phyloP scores from a whole-genome alignment of 2,888 invertebrate genomes.

The Tuta absoluta region DNA sequence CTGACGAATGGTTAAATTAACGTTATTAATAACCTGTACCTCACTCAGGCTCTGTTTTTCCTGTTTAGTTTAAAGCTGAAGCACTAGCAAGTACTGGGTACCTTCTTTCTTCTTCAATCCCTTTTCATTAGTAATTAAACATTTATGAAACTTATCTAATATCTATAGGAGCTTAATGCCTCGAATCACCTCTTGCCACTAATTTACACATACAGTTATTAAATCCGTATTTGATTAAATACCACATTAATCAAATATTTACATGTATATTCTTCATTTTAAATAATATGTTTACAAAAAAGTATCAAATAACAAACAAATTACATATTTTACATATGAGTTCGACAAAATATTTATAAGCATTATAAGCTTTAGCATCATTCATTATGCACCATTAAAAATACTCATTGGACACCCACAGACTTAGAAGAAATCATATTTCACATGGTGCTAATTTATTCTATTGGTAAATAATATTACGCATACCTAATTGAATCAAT shows the following conservation, averaged over 20 bases:
- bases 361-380: constrained; percentile 1
- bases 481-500: not conserved
- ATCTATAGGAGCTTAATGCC: no score
- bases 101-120: no score
- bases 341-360: not conserved
- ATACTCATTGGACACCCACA: constrained; percentile 21
- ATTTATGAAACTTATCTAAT: no score
- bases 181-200: no score
- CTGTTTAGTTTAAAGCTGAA: not conserved
- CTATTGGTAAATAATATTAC: not conserved
- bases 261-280: not conserved
- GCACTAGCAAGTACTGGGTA: no score
- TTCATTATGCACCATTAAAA: constrained; percentile 2
- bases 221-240: not conserved
- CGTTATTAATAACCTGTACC: constrained; percentile 37
- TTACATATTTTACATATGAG: not conserved
- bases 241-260: not conserved
- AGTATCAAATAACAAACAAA: not conserved
- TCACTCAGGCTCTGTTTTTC: not conserved
- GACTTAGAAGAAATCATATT: not conserved
- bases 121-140: no score
- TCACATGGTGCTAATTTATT: constrained; percentile 27
- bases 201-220: no score
- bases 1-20: constrained; percentile 39
- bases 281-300: not conserved